Evolutionary conservation across 2,888 invertebrate species (phyloP).

Genomic region (Cantharis nigra): DNA sequence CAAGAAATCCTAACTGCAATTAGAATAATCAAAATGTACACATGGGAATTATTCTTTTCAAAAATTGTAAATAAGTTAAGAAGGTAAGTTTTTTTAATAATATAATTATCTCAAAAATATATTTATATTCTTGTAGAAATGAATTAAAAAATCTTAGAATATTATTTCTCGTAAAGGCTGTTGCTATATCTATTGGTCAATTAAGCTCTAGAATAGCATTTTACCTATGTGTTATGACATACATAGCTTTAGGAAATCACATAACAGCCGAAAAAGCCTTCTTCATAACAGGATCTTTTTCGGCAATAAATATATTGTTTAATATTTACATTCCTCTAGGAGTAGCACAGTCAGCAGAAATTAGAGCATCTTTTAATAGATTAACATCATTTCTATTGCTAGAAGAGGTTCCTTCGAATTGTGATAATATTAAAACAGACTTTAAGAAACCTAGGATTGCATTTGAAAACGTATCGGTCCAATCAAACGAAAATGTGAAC

Average conservation of each 20-base stretch:
- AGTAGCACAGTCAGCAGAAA: neutral
- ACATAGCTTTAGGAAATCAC: neutral
- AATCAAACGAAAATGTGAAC: constrained; percentile 52
- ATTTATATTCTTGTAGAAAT: neutral
- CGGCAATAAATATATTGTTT: neutral
- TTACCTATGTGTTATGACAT: neutral
- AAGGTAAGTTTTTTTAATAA: constrained; percentile 63
- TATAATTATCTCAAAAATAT: neutral
- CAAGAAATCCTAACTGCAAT: constrained; percentile 87
- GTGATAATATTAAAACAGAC: neutral
- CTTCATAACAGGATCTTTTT: neutral
- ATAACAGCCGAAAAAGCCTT: constrained; percentile 1
- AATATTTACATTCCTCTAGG: neutral
- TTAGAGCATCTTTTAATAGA: neutral
- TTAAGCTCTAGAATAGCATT: neutral
- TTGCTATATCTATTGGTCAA: neutral
- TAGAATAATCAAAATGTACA: constrained; percentile 92
- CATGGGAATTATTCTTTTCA: constrained; percentile 70
- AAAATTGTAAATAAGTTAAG: constrained; percentile 72
- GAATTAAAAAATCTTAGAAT: neutral
- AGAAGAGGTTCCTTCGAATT: neutral
- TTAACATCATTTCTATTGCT: neutral
- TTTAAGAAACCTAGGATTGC: neutral
- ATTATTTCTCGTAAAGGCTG: neutral
- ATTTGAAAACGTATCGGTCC: constrained; percentile 64